phyloP scores from a whole-genome alignment of 2,113 vertebrate genomes.

The Origma solitaria region DNA sequence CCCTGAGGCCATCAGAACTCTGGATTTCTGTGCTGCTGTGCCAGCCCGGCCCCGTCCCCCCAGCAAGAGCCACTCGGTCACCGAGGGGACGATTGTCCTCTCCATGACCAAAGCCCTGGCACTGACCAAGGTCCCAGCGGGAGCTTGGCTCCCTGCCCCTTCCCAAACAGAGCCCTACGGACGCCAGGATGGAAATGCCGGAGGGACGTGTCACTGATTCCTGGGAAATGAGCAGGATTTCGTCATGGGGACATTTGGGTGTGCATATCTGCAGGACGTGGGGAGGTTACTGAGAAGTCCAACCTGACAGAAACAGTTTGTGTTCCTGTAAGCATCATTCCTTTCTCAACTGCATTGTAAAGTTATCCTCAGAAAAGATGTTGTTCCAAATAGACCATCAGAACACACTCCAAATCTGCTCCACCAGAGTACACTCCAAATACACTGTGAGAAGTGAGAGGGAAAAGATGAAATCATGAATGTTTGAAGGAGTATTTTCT shows the following conservation, averaged over 20 bases:
- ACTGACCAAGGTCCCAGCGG: background rate
- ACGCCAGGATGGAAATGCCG: background rate
- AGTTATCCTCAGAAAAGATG: background rate
- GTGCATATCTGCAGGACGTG: rapidly evolving
- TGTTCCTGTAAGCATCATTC: background rate
- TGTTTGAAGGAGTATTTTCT: background rate
- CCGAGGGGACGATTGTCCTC: background rate
- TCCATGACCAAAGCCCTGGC: too few species aligned
- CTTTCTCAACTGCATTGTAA: background rate
- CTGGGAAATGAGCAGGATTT: background rate
- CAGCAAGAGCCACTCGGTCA: background rate
- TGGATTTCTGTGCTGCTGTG: background rate
- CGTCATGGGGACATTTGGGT: background rate
- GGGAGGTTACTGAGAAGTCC: background rate
- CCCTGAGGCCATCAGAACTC: background rate
- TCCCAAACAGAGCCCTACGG: background rate
- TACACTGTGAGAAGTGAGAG: background rate
- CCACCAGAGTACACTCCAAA: background rate
- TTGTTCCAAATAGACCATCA: background rate
- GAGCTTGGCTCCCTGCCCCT: background rate
- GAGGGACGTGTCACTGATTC: background rate
- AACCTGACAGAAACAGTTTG: background rate
- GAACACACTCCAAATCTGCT: rapidly evolving
- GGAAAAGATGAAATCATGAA: background rate
- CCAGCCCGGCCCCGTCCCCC: background rate